A percentile compares a stretch with the other conserved stretches of the same genome.
phyloP scores from a whole-genome alignment of 2,797 vertebrate genomes.

The Urophycis tenuis region DNA sequence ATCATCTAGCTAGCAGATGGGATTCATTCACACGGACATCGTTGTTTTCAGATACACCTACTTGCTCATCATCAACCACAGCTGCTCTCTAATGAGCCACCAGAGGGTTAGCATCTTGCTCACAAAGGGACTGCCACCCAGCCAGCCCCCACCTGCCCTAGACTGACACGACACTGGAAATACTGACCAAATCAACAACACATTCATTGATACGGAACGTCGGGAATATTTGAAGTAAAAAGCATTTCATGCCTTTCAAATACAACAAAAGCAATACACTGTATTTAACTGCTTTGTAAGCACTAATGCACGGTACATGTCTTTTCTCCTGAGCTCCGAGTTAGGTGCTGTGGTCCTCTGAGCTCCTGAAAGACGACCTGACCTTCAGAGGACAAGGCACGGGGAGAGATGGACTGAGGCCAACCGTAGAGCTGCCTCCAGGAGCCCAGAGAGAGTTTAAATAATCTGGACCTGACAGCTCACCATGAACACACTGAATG shows the following conservation, averaged over 20 bases:
- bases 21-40: no score
- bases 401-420: constrained; percentile 34
- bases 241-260: neutral
- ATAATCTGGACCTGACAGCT: constrained; percentile 37
- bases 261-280: constrained; percentile 24
- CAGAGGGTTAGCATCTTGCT: no score
- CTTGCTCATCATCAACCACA: no score
- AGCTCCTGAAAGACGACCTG: constrained; percentile 46
- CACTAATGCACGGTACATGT: constrained; percentile 38
- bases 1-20: no score
- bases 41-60: no score
- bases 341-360: constrained; percentile 48
- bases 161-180: no score
- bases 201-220: no score
- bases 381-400: constrained; percentile 49
- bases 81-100: no score
- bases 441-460: constrained; percentile 42
- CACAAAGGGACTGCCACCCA: no score
- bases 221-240: no score
- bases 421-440: constrained; percentile 44
- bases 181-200: no score
- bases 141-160: no score
- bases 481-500: constrained; percentile 42
- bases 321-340: constrained; percentile 56
- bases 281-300: constrained; percentile 31